Evolutionary conservation across 2,113 vertebrate species (phyloP), one percentile per base, ranked within the genome.

Genomic region (Sinocyclocheilus anophthalmus): DNA sequence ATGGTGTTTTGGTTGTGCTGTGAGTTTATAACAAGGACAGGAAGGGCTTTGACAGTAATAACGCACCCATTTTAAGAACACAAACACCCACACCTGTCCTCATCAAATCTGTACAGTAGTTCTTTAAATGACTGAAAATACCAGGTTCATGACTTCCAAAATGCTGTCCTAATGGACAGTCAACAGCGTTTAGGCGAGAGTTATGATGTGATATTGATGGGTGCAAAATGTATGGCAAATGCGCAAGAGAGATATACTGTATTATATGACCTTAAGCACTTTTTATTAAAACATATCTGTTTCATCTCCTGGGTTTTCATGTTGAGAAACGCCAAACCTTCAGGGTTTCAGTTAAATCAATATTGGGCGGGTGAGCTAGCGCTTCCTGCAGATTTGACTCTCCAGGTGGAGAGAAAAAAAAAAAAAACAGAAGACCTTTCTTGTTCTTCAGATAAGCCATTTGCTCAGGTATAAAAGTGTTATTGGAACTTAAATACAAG

Each of bases 71-170:
- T 78, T 33, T 53, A 76, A 76, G 24, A 53, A 18, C 13, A 30
- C 14, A 77, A 16, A 77, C 48, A 53, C 24, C n/a, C 24, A 24
- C 42, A 37, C 65, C 65, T 33, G 65, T 26, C 30, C 14, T 37
- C 14, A 18, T 7, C 7, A 16, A 18, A n/a, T 61, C 8, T 13
- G n/a, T 26, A 24, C 7, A 37, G 33, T 69, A 69, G 30, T 37
- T 61, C 9, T 79, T 59, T 30, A 75, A 30, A 84, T 65, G 12
- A 26, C 11, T 53, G 20, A 11, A 72, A 78, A 84, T 78, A 53
- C 20, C 82, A 84, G 69, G 59, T 65, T 78, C 50, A 39, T 70
- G 14, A 83, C 77, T 65, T 30, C 24, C 76, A 63, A 24, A 65
- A 24, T 70, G 57, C 69, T 48, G 18, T 42, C 69, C 9, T 22